phyloP scores from a whole-genome alignment of 2,888 invertebrate genomes.

The Subacronicta megacephala region DNA sequence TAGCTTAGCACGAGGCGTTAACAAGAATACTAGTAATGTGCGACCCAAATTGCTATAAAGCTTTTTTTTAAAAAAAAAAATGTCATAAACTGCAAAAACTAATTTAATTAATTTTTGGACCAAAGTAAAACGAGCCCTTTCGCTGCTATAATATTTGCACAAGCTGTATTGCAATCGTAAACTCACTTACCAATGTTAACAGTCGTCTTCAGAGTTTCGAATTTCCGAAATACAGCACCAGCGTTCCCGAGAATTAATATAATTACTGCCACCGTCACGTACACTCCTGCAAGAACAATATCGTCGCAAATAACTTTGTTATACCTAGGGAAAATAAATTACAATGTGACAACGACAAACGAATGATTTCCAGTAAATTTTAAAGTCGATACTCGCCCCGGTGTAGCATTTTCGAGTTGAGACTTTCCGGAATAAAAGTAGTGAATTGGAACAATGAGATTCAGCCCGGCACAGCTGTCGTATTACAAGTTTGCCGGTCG shows the following conservation, averaged over 20 bases:
- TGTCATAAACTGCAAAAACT: background rate
- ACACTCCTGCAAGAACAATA: conserved; percentile 67
- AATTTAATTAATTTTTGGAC: background rate
- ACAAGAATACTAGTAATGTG: too few species aligned
- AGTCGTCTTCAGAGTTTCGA: conserved; percentile 74
- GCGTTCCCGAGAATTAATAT: conserved; percentile 60
- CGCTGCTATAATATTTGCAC: conserved; percentile 25
- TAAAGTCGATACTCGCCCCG: conserved; percentile 68
- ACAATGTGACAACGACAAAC: conserved; percentile 53
- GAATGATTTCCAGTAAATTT: conserved; percentile 29
- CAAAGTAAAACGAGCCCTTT: background rate
- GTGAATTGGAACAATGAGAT: conserved; percentile 74
- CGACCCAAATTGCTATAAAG: too few species aligned
- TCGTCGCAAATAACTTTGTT: conserved; percentile 46
- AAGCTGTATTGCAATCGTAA: conserved; percentile 31
- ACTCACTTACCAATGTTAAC: conserved; percentile 77
- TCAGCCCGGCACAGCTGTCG: conserved; percentile 72
- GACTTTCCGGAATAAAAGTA: conserved; percentile 68
- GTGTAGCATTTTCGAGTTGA: conserved; percentile 65
- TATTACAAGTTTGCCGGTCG: conserved; percentile 66
- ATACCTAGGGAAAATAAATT: conserved; percentile 31
- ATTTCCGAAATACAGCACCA: conserved; percentile 76
- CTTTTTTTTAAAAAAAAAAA: too few species aligned
- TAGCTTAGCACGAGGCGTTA: too few species aligned
- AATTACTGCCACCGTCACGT: conserved; percentile 66